phyloP scores from a whole-genome alignment of 2,113 vertebrate genomes.

The Piprites chloris region DNA sequence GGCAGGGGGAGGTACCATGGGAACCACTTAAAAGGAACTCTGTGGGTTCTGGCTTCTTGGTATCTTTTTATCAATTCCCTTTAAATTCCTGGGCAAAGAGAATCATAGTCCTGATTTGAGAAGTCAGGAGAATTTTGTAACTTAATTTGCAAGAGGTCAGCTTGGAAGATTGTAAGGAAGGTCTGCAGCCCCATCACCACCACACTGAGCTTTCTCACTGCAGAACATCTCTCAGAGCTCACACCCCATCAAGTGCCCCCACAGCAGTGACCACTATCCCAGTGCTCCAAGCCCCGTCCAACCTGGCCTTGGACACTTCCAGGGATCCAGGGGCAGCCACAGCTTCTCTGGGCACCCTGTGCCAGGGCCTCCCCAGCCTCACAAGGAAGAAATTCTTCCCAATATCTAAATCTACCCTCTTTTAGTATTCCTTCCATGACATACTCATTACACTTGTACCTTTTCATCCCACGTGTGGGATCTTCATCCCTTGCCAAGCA shows the following conservation, averaged over 20 bases:
- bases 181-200: neutral
- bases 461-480: fast-evolving
- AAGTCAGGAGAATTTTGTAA: neutral
- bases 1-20: neutral
- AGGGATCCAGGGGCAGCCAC: neutral
- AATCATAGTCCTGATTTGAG: neutral
- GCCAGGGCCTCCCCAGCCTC: neutral
- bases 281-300: neutral
- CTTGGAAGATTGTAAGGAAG: fast-evolving
- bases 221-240: neutral
- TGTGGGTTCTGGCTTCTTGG: neutral
- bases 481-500: neutral
- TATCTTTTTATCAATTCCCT: neutral
- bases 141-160: neutral
- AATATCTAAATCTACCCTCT: fast-evolving
- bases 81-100: neutral
- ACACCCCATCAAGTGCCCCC: neutral
- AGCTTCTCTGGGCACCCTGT: neutral
- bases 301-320: fast-evolving
- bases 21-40: neutral
- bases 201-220: fast-evolving
- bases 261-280: neutral
- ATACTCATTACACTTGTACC: fast-evolving
- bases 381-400: no score
- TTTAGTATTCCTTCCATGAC: fast-evolving